Evolutionary conservation across 1,140 invertebrate species (phyloP), one percentile per base, ranked within the genome.

Genomic region (Halyomorpha halys): DNA sequence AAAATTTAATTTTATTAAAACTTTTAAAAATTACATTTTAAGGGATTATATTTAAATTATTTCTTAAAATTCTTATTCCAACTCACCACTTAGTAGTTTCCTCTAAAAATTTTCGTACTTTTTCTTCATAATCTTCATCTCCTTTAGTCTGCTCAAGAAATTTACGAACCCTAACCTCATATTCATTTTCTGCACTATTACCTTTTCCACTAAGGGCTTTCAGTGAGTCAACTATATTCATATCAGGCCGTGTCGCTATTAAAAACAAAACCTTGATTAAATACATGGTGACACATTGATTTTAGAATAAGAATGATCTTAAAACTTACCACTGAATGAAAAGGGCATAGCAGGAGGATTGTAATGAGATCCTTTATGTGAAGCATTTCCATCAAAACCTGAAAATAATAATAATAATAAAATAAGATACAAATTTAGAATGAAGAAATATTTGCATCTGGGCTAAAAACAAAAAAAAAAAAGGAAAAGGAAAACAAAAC

Each of bases 41-140:
- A 30, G 27, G 27, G 27, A 30, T n/a, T 30, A 30, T 8, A 30
- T 30, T 30, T 30, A 30, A 30, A 30, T 30, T 30, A 4, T 30
- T 30, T 30, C 27, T 3, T 30, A 30, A 30, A 30, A n/a, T n/a
- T n/a, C n/a, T n/a, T n/a, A n/a, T n/a, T n/a, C n/a, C 18, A 45
- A 67, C 65, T 71, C 67, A 73, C 72, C 87, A 89, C 70, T 85
- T 84, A 44, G 82, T 83, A 11, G 86, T 86, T 69, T 90, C 87
- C 68, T 87, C 86, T 51, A 91, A 75, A 71, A 90, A 88, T 71
- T 87, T 89, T 3, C 87, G 80, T 44, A 91, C 79, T 74, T 89
- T 89, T 59, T 86, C 83, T 72, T 90, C 87, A 70, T 90, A 90
- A 73, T 90, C 87, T 0, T 86, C 87, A 71, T 90, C 88, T 69